Base-by-base conservation (phyloP, 2,888 invertebrate species). In the Pegoplata infirma region DNA sequence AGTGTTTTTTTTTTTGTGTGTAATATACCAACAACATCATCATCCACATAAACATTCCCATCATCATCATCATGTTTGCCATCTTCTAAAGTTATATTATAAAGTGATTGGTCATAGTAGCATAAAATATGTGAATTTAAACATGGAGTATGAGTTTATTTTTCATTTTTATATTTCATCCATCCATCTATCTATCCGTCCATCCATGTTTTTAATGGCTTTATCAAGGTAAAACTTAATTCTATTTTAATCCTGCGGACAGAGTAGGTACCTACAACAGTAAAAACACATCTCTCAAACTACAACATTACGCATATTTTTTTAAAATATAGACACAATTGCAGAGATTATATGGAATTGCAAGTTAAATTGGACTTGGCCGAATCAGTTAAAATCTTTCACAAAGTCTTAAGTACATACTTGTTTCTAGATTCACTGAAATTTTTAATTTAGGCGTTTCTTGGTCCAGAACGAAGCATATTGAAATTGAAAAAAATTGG, bases 241-340 rank as follows among this genome's bases (percentile, higher is more conserved):
- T 71, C 66, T 74, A 74, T 79, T 79, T 79, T 74, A 74, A 74
- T 66, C 56, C 66, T 67, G 61, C 61, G 61, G 55, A 55, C 71
- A 58, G 32, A 56, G 21, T 44, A n/a, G n/a, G n/a, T n/a, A n/a
- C n/a, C n/a, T n/a, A n/a, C n/a, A n/a, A n/a, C n/a, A n/a, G n/a
- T n/a, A 69, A 3, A 5, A 46, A 23, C 12, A 40, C n/a, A 40
- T 40, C 36, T 32, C 10, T 32, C 36, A n/a, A 40, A 40, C 12
- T 40, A n/a, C n/a, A 40, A 40, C 14, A 32, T 32, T 32, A 32
- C 32, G 32, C 10, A 32, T 32, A 32, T 32, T 32, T 32, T 32
- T 32, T 32, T 32, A 1, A 32, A 32, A 32, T 32, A 10, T 12
- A 32, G 12, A 32, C 8, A 32, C 10, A 32, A n/a, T n/a, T n/a